Evolutionary conservation across 2,797 vertebrate genomes (phyloP).

Genomic region (Lithobates sylvaticus): DNA sequence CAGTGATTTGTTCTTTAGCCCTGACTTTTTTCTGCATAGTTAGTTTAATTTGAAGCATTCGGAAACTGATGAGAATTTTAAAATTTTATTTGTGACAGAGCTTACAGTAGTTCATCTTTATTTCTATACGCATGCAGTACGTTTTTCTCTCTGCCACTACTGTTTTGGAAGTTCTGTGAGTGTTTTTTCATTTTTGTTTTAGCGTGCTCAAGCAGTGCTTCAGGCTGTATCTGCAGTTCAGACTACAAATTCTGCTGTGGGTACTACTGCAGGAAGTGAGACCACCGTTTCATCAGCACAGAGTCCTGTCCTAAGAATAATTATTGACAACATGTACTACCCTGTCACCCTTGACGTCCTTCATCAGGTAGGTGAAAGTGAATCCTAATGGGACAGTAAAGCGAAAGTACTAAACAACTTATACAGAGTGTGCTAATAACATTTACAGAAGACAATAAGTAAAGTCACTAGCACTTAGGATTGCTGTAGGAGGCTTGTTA

Average conservation of each 20-base stretch:
- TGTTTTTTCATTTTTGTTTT: constrained; percentile 35
- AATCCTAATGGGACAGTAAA: too few relatives aligned
- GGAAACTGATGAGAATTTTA: too few relatives aligned
- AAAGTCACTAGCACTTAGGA: too few relatives aligned
- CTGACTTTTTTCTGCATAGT: too few relatives aligned
- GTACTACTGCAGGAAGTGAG: constrained; percentile 87
- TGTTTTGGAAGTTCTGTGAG: neutral
- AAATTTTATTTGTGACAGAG: too few relatives aligned
- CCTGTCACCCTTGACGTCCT: constrained; percentile 97
- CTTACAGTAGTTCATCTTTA: neutral
- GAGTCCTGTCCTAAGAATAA: constrained; percentile 95
- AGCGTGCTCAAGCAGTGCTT: constrained; percentile 92
- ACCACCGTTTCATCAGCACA: constrained; percentile 87
- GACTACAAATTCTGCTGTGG: constrained; percentile 87
- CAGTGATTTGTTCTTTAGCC: too few relatives aligned
- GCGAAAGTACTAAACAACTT: too few relatives aligned
- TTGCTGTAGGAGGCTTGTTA: too few relatives aligned
- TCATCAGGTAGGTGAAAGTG: constrained; percentile 86
- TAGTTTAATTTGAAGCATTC: too few relatives aligned
- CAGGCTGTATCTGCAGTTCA: constrained; percentile 91
- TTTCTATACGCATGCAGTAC: neutral
- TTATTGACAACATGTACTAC: constrained; percentile 99
- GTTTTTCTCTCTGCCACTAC: neutral
- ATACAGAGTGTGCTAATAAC: too few relatives aligned
- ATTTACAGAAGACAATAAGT: too few relatives aligned